Evolutionary conservation across 2,113 vertebrate species (phyloP), one percentile per base, ranked within the genome.

Genomic region (Empidonax traillii): DNA sequence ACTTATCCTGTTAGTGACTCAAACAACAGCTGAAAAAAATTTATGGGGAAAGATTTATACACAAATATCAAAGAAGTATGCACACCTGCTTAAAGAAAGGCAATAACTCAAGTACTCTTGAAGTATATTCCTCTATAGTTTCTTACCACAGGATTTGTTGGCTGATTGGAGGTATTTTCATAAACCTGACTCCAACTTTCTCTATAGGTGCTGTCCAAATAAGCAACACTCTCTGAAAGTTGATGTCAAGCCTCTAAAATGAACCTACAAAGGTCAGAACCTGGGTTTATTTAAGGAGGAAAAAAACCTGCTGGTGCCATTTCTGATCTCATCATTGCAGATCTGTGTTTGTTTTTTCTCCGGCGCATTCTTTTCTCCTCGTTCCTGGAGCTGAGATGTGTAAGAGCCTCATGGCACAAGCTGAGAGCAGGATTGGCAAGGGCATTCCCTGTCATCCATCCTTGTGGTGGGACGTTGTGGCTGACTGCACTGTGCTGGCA

Each of bases 281-380:
- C 17, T 13, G 10, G 13, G 2, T 77, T 92, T 55, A 23, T 25
- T 31, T 39, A 67, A 86, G 59, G 33, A 65, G 47, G 33, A 77
- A 86, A 85, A 85, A 93, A 81, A 71, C 11, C 3, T 1, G 1
- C 46, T 14, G 16, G 30, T 74, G 14, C 41, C 39, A 13, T 11
- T 94, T 52, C 61, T 80, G 58, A 77, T 77, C 84, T 92, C 92
- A 82, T 84, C 69, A 20, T 25, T 35, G 55, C 49, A 85, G 53
- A 55, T 46, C 47, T 71, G 23, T 87, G 33, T 63, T 81, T 93
- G 41, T 10, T 69, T 74, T 86, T 67, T 25, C n/a, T 59, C 44
- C 73, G 37, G 30, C 31, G 63, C 33, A 56, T 88, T 92, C 30
- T 76, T 74, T 81, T 55, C 22, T 58, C n/a, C 25, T 55, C 81